Conservation (phyloP, 1,140 invertebrate species). For the Calliphora vicina region DNA sequence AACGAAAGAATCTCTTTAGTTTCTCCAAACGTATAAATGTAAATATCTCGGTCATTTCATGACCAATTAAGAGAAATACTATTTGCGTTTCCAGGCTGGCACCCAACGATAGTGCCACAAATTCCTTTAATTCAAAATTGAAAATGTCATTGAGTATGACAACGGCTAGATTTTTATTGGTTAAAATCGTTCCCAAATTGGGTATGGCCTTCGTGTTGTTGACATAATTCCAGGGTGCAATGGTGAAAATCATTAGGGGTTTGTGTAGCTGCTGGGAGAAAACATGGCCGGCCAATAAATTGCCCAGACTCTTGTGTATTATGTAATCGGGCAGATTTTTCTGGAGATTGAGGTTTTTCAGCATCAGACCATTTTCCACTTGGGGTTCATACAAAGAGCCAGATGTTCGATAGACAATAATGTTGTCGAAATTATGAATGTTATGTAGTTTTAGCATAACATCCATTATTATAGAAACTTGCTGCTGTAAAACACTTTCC, state of each 20-base stretch:
- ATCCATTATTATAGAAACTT: neutral
- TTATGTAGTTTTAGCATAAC: neutral
- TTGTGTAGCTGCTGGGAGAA: neutral
- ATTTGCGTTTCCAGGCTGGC: neutral
- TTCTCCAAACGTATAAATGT: neutral
- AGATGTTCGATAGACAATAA: neutral
- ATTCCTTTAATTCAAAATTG: neutral
- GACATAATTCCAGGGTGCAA: neutral
- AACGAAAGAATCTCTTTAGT: constrained; percentile 6
- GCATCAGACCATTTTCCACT: neutral
- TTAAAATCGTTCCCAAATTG: neutral
- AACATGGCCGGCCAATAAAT: neutral
- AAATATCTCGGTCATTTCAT: neutral
- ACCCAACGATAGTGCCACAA: neutral
- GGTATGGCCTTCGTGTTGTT: neutral
- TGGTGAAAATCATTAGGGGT: neutral
- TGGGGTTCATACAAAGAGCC: neutral
- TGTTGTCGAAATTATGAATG: neutral
- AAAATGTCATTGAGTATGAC: neutral
- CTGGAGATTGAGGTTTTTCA: neutral
- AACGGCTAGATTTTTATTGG: neutral
- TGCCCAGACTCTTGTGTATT: neutral
- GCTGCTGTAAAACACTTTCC: neutral
- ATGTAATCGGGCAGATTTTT: neutral
- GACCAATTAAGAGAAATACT: neutral